Percentiles rank a stretch among this genome's conserved stretches.
Evolutionary conservation across 2,113 vertebrate genomes (phyloP).

Genomic region (Fregata magnificens): DNA sequence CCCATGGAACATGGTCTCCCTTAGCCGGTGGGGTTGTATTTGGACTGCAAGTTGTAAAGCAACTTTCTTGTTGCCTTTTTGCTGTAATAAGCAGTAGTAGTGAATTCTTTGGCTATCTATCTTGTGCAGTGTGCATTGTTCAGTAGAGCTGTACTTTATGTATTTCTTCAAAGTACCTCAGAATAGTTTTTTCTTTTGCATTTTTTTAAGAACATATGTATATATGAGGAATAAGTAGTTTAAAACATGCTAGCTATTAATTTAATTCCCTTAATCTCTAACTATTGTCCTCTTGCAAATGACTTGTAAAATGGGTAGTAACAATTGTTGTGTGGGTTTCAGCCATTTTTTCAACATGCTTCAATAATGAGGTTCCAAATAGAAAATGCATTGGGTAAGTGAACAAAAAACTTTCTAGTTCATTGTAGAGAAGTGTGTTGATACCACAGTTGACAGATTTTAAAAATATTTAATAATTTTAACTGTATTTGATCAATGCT

Average conservation of each 20-base stretch:
- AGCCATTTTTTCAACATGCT: not conserved
- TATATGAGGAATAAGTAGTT: not conserved
- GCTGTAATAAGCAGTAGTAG: not conserved
- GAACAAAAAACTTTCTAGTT: not conserved
- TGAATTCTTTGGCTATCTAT: not conserved
- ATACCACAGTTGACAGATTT: not conserved
- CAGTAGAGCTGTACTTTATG: not conserved
- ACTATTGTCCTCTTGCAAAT: not conserved
- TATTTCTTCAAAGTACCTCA: not conserved
- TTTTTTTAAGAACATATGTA: not conserved
- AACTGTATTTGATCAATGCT: not conserved
- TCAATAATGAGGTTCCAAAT: not conserved
- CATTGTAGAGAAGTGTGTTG: not conserved
- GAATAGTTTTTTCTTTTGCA: not conserved
- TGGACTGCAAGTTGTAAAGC: not conserved
- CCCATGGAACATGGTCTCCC: not conserved
- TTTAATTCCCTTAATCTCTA: not conserved
- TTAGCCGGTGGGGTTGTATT: not conserved
- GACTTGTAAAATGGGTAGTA: not conserved
- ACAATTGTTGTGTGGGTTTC: not conserved
- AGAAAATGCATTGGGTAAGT: not conserved
- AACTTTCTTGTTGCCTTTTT: not conserved
- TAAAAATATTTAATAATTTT: not conserved
- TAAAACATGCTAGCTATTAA: not conserved
- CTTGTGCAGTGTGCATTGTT: not conserved